phyloP scores from a whole-genome alignment of 2,888 invertebrate genomes.

The Empis stercorea region DNA sequence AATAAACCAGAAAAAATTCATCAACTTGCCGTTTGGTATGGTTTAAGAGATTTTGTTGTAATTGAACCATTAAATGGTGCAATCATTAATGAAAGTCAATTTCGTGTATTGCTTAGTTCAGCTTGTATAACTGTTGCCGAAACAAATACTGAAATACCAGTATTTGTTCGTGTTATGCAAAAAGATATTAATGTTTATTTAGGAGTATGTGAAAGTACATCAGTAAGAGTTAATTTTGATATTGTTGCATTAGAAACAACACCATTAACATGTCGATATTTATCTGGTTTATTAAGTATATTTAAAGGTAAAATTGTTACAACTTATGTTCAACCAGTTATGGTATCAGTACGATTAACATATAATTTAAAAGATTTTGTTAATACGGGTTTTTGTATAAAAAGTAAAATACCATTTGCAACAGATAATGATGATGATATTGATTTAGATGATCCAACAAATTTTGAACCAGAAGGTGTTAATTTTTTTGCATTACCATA shows the following conservation, averaged over 20 bases:
- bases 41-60: constrained; percentile 69
- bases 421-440: constrained; percentile 12
- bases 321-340: constrained; percentile 42
- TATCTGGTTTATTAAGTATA: constrained; percentile 69
- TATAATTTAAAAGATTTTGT: constrained; percentile 41
- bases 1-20: constrained; percentile 38
- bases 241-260: constrained; percentile 74
- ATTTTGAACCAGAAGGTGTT: constrained; percentile 49
- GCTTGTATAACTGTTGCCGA: constrained; percentile 71
- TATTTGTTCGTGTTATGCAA: constrained; percentile 82
- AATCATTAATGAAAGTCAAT: constrained; percentile 54
- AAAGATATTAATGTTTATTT: constrained; percentile 57
- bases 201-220: constrained; percentile 67
- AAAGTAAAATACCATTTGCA: constrained; percentile 18
- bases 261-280: constrained; percentile 68
- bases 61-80: constrained; percentile 48
- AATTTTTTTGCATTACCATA: constrained; percentile 68
- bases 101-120: constrained; percentile 69
- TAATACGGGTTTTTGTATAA: constrained; percentile 20
- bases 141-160: constrained; percentile 65
- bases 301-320: constrained; percentile 83
- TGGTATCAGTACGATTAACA: constrained; percentile 54
- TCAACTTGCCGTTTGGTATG: constrained; percentile 61
- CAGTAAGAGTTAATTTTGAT: constrained; percentile 71
- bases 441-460: constrained; percentile 30